A percentile compares a stretch with the other conserved stretches of the same genome.
These are phyloP conservation scores for Strigamia crassipes DNA, from an alignment of 2,888 invertebrate genomes.

Conservation along the genomic window DNA sequence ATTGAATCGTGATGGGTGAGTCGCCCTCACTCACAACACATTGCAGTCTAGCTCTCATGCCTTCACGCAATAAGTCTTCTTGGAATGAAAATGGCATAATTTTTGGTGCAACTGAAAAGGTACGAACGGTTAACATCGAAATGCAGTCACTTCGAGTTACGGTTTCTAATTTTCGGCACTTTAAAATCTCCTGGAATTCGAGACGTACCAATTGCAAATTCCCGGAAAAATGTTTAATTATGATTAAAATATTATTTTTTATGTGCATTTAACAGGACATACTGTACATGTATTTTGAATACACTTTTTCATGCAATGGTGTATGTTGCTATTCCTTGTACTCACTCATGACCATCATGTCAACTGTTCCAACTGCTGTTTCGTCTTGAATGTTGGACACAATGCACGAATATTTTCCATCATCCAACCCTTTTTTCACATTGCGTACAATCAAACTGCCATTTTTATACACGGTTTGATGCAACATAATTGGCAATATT, in stretches of 20 bases:
- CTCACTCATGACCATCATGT: neutral
- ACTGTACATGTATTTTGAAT: no score
- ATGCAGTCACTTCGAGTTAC: no score
- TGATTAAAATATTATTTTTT: no score
- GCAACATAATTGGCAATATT: neutral
- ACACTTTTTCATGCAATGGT: no score
- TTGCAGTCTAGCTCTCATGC: slow-evolving; percentile 58
- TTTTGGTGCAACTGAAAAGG: slow-evolving; percentile 72
- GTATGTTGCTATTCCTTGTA: no score
- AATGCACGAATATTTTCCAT: neutral
- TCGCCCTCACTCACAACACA: neutral
- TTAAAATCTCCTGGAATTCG: no score
- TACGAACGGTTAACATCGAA: neutral
- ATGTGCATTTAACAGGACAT: no score
- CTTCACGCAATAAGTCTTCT: slow-evolving; percentile 62
- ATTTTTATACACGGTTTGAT: neutral
- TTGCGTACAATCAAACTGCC: neutral
- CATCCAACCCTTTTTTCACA: neutral
- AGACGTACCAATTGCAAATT: no score
- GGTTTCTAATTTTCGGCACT: no score
- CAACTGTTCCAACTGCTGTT: neutral
- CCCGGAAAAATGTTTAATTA: no score
- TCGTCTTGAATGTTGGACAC: neutral
- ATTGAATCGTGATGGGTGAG: neutral
- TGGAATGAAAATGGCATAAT: slow-evolving; percentile 67